These are phyloP conservation scores for Tricholaema leucomelas DNA, from an alignment of 2,113 vertebrate species.

Conservation along the genomic window DNA sequence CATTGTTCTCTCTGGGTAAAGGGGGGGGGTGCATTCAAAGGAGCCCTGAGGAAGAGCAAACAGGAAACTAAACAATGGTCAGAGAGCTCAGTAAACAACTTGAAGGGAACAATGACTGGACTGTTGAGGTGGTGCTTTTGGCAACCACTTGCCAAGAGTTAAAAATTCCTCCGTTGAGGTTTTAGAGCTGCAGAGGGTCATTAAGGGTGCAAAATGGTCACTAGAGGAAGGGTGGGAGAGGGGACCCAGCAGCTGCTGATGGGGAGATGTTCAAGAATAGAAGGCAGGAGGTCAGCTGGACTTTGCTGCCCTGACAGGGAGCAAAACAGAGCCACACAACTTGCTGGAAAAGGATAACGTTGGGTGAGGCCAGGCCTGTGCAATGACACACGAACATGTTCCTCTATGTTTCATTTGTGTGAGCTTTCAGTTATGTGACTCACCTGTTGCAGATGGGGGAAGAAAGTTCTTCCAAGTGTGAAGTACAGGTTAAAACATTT, in stretches of 20 bases:
- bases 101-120: neutral
- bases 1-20: neutral
- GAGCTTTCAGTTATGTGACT: neutral
- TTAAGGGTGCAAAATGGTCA: neutral
- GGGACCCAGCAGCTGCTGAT: neutral
- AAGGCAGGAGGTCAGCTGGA: neutral
- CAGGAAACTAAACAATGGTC: conserved; percentile 28
- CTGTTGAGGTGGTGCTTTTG: neutral
- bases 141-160: neutral
- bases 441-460: neutral
- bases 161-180: neutral
- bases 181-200: neutral
- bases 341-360: neutral
- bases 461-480: neutral
- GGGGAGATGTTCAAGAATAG: neutral
- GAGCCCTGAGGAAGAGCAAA: neutral
- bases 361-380: neutral
- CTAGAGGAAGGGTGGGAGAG: neutral
- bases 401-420: neutral
- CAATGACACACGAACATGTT: neutral
- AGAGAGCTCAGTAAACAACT: neutral
- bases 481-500: neutral
- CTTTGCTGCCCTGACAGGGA: neutral
- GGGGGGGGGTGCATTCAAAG: neutral
- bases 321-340: neutral